Evolutionary conservation across 2,113 vertebrate genomes (phyloP).

Genomic region (Paraplagusia blochii): DNA sequence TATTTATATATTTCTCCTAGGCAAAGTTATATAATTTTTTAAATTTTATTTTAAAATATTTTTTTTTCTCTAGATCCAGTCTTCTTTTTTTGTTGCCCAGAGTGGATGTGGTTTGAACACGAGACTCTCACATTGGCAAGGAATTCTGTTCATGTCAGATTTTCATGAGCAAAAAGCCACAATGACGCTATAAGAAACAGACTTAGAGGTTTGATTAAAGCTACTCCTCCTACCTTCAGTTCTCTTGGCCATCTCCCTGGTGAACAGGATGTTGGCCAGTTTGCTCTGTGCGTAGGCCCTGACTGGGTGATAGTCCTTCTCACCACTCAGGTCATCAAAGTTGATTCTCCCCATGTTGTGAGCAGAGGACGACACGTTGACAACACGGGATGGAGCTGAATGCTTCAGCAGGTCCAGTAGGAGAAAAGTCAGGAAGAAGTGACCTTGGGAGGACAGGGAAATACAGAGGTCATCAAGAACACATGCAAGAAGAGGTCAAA

Average conservation of each 20-base stretch:
- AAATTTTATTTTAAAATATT: background rate
- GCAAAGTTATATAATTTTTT: background rate
- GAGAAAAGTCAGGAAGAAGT: constrained; percentile 77
- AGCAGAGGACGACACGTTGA: constrained; percentile 65
- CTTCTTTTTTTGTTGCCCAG: constrained; percentile 14
- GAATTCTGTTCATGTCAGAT: constrained; percentile 32
- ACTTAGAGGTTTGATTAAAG: background rate
- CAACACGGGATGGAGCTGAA: constrained; percentile 73
- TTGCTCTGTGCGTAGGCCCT: constrained; percentile 75
- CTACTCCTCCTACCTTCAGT: constrained; percentile 55
- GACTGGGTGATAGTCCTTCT: constrained; percentile 61
- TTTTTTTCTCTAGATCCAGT: background rate
- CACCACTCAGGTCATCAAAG: constrained; percentile 68
- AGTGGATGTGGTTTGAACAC: constrained; percentile 52
- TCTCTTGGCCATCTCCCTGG: constrained; percentile 68
- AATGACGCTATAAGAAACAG: background rate
- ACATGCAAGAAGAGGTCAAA: background rate
- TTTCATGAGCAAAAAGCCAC: constrained; percentile 8
- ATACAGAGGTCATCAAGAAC: too few relatives aligned
- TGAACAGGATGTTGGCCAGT: constrained; percentile 75
- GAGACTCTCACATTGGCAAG: constrained; percentile 55
- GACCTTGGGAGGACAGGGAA: constrained; percentile 50
- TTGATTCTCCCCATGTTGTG: constrained; percentile 72
- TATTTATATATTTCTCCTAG: background rate
- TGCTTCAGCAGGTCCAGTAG: constrained; percentile 75